Evolutionary conservation across 2,113 vertebrate species (phyloP).

Genomic region (Oceanites oceanicus): DNA sequence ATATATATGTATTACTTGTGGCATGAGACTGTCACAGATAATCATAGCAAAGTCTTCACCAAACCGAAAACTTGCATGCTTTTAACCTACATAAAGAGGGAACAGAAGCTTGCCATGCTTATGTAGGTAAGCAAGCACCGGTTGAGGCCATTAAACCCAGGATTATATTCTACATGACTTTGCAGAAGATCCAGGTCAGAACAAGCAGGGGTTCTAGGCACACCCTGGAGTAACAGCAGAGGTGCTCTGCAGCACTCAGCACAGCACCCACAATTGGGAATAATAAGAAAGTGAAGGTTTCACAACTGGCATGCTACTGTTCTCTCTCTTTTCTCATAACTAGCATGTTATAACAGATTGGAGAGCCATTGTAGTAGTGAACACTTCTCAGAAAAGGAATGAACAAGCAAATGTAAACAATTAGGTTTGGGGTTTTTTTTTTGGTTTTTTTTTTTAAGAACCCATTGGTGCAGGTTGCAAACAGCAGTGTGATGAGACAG

Average conservation of each 20-base stretch:
- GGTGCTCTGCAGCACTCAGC: background rate
- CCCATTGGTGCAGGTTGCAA: background rate
- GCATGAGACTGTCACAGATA: background rate
- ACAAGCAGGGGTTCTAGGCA: background rate
- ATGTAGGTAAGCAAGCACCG: background rate
- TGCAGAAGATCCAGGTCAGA: background rate
- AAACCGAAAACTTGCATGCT: background rate
- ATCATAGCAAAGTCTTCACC: background rate
- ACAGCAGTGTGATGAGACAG: background rate
- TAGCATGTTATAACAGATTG: background rate
- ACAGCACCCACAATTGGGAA: no score
- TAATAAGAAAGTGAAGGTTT: accelerated
- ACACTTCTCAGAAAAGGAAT: background rate
- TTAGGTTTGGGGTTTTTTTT: background rate
- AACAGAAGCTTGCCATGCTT: background rate
- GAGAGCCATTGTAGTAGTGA: background rate
- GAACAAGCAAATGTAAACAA: background rate
- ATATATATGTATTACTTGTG: background rate
- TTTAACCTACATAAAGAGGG: background rate
- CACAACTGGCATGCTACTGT: background rate
- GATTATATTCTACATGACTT: background rate
- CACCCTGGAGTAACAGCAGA: background rate
- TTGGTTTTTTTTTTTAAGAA: background rate
- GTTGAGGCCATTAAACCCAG: background rate
- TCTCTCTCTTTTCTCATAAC: background rate